These are phyloP conservation scores for Lagria hirta DNA, from an alignment of 2,888 invertebrate genomes.

Conservation along the genomic window DNA sequence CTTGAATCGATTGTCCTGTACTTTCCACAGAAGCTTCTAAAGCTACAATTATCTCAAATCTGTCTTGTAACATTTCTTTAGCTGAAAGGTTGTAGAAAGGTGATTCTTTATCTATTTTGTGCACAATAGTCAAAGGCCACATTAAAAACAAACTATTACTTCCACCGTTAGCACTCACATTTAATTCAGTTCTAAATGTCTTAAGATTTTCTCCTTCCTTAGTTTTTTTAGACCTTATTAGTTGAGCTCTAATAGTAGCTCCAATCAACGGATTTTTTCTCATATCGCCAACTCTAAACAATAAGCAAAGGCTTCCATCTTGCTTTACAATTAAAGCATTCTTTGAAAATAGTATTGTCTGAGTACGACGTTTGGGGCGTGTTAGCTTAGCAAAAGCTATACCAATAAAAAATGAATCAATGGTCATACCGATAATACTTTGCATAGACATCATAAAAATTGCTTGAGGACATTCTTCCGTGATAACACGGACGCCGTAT, in stretches of 20 bases:
- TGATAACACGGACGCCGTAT: constrained; percentile 81
- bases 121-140: constrained; percentile 93
- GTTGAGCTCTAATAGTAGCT: constrained; percentile 79
- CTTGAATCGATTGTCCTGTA: constrained; percentile 77
- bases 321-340: constrained; percentile 84
- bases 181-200: constrained; percentile 78
- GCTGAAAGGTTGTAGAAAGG: constrained; percentile 89
- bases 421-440: constrained; percentile 64
- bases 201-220: constrained; percentile 78
- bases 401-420: constrained; percentile 69
- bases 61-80: constrained; percentile 78
- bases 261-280: constrained; percentile 91
- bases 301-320: constrained; percentile 80
- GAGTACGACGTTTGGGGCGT: constrained; percentile 88
- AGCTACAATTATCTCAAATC: constrained; percentile 84
- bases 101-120: constrained; percentile 80
- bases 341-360: constrained; percentile 89
- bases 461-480: constrained; percentile 90
- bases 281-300: constrained; percentile 94
- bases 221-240: constrained; percentile 73
- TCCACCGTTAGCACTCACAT: constrained; percentile 67
- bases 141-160: constrained; percentile 88
- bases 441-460: constrained; percentile 94
- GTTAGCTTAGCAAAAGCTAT: constrained; percentile 94
- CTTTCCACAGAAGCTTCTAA: constrained; percentile 89